Percentiles rank a stretch among this genome's conserved stretches.
These are phyloP conservation scores for Antedon mediterranea DNA, from an alignment of 53 echinoderm and acorn worm genomes.

Conservation along the genomic window DNA sequence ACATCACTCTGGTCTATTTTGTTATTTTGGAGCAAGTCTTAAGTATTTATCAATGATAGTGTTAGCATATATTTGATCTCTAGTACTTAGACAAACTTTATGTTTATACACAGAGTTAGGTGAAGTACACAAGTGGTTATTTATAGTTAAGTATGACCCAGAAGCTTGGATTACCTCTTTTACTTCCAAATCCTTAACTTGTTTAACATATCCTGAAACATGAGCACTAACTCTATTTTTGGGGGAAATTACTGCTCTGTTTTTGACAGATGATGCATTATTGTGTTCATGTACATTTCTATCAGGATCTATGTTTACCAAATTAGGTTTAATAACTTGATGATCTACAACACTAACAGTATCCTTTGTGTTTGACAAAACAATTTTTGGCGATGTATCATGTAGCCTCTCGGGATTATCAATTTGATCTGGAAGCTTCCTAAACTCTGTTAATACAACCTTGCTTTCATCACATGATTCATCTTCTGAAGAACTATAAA, in stretches of 20 bases:
- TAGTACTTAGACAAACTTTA: background rate
- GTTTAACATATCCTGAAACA: too few relatives aligned
- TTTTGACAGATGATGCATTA: too few relatives aligned
- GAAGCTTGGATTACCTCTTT: background rate
- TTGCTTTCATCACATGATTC: background rate
- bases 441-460: background rate
- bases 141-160: background rate
- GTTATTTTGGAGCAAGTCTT: background rate
- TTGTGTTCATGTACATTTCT: too few relatives aligned
- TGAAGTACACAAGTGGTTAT: background rate
- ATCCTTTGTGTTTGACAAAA: background rate
- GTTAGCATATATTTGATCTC: background rate
- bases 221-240: too few relatives aligned
- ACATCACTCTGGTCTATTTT: background rate
- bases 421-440: background rate
- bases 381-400: background rate
- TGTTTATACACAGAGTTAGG: background rate
- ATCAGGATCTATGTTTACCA: too few relatives aligned
- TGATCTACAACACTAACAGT: background rate
- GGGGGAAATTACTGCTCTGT: too few relatives aligned
- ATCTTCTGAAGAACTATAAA: background rate
- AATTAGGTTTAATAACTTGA: too few relatives aligned
- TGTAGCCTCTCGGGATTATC: background rate
- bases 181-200: background rate
- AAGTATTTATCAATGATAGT: background rate